phyloP scores from a whole-genome alignment of 2,797 vertebrate genomes.

The Acipenser transmontanus region DNA sequence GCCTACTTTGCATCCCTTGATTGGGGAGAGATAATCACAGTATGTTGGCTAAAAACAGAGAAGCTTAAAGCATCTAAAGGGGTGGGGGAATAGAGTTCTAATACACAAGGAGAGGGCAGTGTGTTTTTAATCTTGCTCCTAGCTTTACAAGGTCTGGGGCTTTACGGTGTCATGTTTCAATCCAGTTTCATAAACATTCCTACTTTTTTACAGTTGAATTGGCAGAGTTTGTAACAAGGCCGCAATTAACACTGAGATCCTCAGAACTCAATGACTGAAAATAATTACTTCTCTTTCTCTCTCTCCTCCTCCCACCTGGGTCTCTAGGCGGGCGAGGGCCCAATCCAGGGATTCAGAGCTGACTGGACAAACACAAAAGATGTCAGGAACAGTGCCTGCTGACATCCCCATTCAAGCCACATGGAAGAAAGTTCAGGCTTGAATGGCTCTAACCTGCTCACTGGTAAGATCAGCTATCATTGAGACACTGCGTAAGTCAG shows the following conservation, averaged over 20 bases:
- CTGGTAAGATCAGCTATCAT: conserved; percentile 81
- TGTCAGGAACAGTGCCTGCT: conserved; percentile 77
- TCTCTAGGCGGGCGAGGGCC: conserved; percentile 56
- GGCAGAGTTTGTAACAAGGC: conserved; percentile 61
- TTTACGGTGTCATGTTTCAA: conserved; percentile 43
- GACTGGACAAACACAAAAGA: conserved; percentile 88
- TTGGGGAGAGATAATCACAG: not conserved
- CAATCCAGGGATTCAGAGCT: conserved; percentile 83
- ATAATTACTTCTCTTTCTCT: conserved; percentile 78
- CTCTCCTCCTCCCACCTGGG: conserved; percentile 27
- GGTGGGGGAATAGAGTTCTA: not conserved
- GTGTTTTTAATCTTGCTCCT: conserved; percentile 30
- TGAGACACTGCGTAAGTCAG: conserved; percentile 71
- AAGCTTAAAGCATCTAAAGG: not conserved
- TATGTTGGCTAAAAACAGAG: not conserved
- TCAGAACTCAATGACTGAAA: conserved; percentile 76
- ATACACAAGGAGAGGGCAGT: conserved; percentile 10
- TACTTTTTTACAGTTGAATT: conserved; percentile 67
- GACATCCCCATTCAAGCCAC: conserved; percentile 72
- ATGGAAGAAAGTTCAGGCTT: conserved; percentile 70
- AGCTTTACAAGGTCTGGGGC: conserved; percentile 19
- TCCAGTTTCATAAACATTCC: conserved; percentile 47
- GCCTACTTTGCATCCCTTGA: not conserved
- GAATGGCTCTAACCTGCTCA: conserved; percentile 70
- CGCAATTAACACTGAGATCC: conserved; percentile 79